phyloP scores from a whole-genome alignment of 2,113 vertebrate genomes.

The Excalfactoria chinensis region DNA sequence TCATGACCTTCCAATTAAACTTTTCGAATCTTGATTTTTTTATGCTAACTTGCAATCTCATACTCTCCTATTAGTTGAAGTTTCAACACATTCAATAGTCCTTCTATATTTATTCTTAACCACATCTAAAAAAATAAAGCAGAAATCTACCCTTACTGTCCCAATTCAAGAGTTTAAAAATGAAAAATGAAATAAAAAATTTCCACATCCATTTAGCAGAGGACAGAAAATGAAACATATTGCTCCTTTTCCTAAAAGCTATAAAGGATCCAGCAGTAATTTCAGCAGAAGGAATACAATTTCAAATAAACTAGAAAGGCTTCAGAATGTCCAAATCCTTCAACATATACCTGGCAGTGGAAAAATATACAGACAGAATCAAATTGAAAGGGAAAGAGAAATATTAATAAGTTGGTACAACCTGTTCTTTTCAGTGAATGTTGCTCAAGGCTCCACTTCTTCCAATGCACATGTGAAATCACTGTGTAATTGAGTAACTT shows the following conservation, averaged over 20 bases:
- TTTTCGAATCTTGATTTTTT: background rate
- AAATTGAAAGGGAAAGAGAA: background rate
- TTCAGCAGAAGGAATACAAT: background rate
- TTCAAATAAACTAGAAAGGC: background rate
- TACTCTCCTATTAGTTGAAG: background rate
- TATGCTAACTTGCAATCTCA: background rate
- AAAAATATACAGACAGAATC: background rate
- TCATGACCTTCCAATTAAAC: background rate
- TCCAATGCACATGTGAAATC: background rate
- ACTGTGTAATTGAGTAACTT: background rate
- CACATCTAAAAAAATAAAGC: rapidly evolving
- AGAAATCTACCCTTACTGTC: background rate
- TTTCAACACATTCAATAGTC: background rate
- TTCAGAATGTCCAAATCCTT: background rate
- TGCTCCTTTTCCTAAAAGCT: background rate
- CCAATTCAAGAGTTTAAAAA: background rate
- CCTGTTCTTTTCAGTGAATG: background rate
- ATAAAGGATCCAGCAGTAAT: background rate
- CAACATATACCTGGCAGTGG: background rate
- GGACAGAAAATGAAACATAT: background rate
- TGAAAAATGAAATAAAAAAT: background rate
- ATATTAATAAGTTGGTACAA: background rate
- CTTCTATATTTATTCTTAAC: background rate
- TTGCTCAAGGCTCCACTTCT: background rate
- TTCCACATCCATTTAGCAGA: background rate